phyloP scores from a whole-genome alignment of 2,888 invertebrate species.

The Cremastinae sp. region DNA sequence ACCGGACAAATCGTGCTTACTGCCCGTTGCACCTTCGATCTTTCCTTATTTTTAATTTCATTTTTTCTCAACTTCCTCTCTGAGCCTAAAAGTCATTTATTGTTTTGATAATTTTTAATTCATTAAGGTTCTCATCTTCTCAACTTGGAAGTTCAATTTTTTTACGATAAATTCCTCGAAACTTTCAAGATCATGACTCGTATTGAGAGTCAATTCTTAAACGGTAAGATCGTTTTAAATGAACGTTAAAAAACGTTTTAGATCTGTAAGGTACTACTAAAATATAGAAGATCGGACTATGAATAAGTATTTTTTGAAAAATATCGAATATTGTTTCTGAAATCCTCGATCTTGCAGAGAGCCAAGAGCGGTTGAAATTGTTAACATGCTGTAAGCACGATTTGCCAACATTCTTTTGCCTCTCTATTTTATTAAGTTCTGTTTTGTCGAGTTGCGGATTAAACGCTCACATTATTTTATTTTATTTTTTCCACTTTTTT shows the following conservation, averaged over 20 bases:
- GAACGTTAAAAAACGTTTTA: no score
- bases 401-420: slow-evolving; percentile 65
- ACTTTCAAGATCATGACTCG: no score
- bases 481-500: slow-evolving; percentile 18
- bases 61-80: slow-evolving; percentile 34
- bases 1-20: slow-evolving; percentile 65
- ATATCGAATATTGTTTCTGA: neutral
- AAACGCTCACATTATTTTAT: slow-evolving; percentile 52
- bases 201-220: no score
- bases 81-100: neutral
- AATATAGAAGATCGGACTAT: no score
- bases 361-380: slow-evolving; percentile 73
- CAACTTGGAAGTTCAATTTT: no score
- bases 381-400: slow-evolving; percentile 71
- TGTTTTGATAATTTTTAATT: no score
- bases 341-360: slow-evolving; percentile 33
- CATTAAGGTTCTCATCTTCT: no score
- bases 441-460: slow-evolving; percentile 47
- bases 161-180: no score
- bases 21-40: slow-evolving; percentile 74
- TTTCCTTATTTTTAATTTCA: slow-evolving; percentile 57
- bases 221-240: no score
- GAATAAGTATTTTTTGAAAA: neutral
- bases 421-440: slow-evolving; percentile 59
- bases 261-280: no score